A percentile compares a stretch with the other conserved stretches of the same genome.
These are phyloP conservation scores for Scolopax rusticola DNA, from an alignment of 2,797 vertebrate genomes.

Conservation along the genomic window DNA sequence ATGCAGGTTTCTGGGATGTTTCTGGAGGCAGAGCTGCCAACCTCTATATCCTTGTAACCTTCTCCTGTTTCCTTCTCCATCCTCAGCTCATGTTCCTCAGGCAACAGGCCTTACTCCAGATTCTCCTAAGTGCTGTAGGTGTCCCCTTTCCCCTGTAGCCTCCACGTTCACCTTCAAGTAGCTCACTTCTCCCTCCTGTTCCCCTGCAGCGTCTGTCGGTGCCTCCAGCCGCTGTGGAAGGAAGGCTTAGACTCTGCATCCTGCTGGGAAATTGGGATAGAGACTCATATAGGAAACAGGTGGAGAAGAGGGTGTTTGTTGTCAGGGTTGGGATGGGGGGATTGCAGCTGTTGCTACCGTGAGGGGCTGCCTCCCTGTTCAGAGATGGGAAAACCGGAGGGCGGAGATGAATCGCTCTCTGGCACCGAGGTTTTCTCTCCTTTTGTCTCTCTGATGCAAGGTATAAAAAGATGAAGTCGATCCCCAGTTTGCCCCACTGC, in stretches of 20 bases:
- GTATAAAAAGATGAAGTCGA: background rate
- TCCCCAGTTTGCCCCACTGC: background rate
- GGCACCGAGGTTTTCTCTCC: background rate
- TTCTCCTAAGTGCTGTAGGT: background rate
- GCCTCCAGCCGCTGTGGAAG: background rate
- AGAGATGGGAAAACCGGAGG: background rate
- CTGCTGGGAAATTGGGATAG: background rate
- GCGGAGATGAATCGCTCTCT: background rate
- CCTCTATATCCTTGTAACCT: background rate
- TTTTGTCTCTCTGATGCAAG: background rate
- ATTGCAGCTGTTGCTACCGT: background rate
- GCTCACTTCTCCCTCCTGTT: background rate
- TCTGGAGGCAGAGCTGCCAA: background rate
- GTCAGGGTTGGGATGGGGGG: constrained; percentile 17
- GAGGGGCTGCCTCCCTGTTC: background rate
- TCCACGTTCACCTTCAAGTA: background rate
- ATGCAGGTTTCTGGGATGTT: background rate
- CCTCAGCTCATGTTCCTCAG: background rate
- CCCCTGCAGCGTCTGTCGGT: background rate
- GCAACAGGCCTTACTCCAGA: background rate
- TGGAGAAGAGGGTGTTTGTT: background rate
- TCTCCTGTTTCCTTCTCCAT: background rate
- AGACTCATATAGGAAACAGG: background rate
- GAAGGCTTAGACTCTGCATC: background rate
- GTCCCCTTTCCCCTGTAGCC: background rate